Evolutionary conservation across 2,113 vertebrate genomes (phyloP).

Genomic region (Etheostoma cragini): DNA sequence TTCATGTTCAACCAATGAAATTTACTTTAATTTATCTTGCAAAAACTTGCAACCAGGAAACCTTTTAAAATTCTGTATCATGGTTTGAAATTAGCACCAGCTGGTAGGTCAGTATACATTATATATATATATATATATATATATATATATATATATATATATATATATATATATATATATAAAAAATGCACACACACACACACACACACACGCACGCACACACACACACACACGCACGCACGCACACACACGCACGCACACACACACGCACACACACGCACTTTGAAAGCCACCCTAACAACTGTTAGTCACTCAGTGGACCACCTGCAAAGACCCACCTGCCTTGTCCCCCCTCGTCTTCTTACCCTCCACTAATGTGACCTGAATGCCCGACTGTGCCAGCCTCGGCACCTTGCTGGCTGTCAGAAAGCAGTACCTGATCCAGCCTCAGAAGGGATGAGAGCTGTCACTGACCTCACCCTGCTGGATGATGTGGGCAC

Average conservation of each 20-base stretch:
- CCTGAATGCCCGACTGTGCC: constrained; percentile 74
- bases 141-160: too few relatives aligned
- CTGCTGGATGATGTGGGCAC: constrained; percentile 56
- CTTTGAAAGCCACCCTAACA: background rate
- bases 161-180: too few relatives aligned
- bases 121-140: too few relatives aligned
- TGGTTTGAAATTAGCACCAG: too few relatives aligned
- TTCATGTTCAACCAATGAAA: too few relatives aligned
- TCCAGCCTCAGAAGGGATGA: constrained; percentile 49
- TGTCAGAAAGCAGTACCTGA: constrained; percentile 66
- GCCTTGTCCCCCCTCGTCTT: constrained; percentile 54
- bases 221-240: too few relatives aligned
- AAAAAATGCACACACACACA: too few relatives aligned
- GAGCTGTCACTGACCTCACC: constrained; percentile 49
- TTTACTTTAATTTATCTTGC: background rate
- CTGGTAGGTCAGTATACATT: too few relatives aligned
- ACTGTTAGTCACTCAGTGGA: background rate
- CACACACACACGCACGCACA: too few relatives aligned
- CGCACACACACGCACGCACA: too few relatives aligned
- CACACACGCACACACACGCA: too few relatives aligned
- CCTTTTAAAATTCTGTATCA: background rate
- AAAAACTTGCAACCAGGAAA: background rate
- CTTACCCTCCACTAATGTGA: constrained; percentile 69
- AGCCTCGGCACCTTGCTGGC: constrained; percentile 53
- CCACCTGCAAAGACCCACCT: constrained; percentile 73